phyloP scores from a whole-genome alignment of 2,113 vertebrate species.

The Ginglymostoma cirratum region DNA sequence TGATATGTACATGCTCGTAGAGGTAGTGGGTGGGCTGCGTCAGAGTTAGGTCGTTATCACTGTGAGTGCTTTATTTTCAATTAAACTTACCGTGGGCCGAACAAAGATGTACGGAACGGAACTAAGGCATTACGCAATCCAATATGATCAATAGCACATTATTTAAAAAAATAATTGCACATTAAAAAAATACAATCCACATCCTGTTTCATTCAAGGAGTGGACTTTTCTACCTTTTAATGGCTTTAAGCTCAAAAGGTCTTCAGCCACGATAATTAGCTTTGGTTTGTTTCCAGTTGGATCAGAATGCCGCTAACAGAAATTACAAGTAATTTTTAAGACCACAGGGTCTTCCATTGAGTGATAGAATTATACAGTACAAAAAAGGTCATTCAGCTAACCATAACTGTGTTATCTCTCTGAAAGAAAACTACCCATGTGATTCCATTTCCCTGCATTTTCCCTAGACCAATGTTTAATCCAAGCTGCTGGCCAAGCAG shows the following conservation, averaged over 20 bases:
- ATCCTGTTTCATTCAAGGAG: background rate
- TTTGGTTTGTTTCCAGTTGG: background rate
- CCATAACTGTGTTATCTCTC: background rate
- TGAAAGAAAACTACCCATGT: background rate
- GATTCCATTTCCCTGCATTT: background rate
- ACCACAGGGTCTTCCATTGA: background rate
- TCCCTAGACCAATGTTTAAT: background rate
- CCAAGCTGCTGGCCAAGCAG: background rate
- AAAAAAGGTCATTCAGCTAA: background rate
- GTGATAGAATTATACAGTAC: background rate
- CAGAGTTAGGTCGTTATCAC: background rate
- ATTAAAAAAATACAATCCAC: background rate
- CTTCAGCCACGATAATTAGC: background rate
- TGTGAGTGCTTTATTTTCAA: background rate
- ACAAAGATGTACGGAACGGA: background rate
- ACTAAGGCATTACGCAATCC: background rate
- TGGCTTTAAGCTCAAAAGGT: background rate
- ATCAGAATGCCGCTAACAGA: background rate
- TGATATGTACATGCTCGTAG: background rate
- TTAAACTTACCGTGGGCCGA: conserved; percentile 15
- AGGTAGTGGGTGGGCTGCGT: background rate
- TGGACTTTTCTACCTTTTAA: no score
- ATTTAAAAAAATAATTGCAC: background rate
- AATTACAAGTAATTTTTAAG: background rate
- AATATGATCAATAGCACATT: background rate